Evolutionary conservation across 2,888 invertebrate species (phyloP).

Genomic region (Lasius fuliginosus): DNA sequence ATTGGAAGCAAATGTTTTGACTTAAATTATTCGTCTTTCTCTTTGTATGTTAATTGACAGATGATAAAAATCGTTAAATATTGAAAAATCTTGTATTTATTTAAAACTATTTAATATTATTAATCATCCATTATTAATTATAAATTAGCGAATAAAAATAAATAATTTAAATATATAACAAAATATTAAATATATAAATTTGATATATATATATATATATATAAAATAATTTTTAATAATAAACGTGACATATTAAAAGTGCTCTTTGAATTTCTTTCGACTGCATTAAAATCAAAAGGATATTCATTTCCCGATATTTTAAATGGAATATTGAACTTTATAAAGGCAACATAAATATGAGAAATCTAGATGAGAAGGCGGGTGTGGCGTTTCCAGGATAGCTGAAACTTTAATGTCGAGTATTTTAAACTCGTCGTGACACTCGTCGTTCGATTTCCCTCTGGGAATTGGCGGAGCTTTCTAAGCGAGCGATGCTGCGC

Average conservation of each 20-base stretch:
- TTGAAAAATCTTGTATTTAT: not conserved
- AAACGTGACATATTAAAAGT: not conserved
- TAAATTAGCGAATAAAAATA: not conserved
- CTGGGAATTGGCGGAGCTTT: constrained; percentile 32
- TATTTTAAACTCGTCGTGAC: constrained; percentile 43
- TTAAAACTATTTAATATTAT: not conserved
- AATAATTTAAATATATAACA: not conserved
- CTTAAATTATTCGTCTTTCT: constrained; percentile 19
- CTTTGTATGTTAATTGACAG: not conserved
- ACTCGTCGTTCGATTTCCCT: constrained; percentile 46
- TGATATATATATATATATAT: not conserved
- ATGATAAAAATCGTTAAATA: not conserved
- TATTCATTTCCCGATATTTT: not conserved
- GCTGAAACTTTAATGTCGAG: constrained; percentile 44
- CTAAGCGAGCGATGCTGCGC: constrained; percentile 53
- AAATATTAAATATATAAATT: not conserved
- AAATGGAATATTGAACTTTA: not conserved
- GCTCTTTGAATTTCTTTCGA: not conserved
- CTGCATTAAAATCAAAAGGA: not conserved
- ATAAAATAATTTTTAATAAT: not conserved
- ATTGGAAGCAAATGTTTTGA: not conserved
- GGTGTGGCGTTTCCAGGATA: constrained; percentile 22
- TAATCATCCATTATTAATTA: not conserved
- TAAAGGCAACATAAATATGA: constrained; percentile 24
- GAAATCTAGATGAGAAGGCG: constrained; percentile 11